Base-by-base conservation (phyloP, 2,888 invertebrate species). In the Megalurothrips usitatus region DNA sequence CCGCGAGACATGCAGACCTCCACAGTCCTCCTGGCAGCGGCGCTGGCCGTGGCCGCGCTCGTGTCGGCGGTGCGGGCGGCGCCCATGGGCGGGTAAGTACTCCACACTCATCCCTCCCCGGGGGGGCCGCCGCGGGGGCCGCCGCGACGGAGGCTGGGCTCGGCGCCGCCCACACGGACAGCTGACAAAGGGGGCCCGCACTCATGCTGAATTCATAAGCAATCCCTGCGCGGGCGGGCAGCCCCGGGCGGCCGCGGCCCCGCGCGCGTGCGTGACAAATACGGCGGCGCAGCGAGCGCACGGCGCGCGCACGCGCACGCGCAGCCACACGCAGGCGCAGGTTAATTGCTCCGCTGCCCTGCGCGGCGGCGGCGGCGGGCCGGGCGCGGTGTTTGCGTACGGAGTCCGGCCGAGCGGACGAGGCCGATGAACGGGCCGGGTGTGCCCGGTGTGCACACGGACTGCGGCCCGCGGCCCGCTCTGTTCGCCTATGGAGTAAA, bases 21-120 rank as follows among this genome's bases (percentile, higher is more conserved):
- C 68, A 75, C 68, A 8, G 68, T 75, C 23, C 10, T 75, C 26
- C 68, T 75, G 23, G 68, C 26, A 12, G 68, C 23, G 23, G 68
- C 23, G 26, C 26, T 75, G 23, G 68, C 68, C 11, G 26, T 26
- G 26, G 68, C 68, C 23, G 68, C 68, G 26, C 12, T 75, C 26
- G 68, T 75, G 68, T 23, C 68, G 12, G 68, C 68, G 26, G 68
- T 75, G 68, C 68, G 68, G 26, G 68, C 68, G 68, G 68, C 68
- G 11, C 68, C 68, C 23, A 75, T 75, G 68, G 68, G 68, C 68
- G 68, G 68, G 68, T 75, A 26, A 75, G 68, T 75, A 26, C 68
- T 43, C 10, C 68, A 8, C 68, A 23, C n/a, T n/a, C n/a, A n/a
- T n/a, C n/a, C n/a, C n/a, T n/a, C n/a, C n/a, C n/a, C n/a, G n/a